phyloP scores from a whole-genome alignment of 37 sponge, comb jelly and placozoan species.

The Corticium candelabrum region DNA sequence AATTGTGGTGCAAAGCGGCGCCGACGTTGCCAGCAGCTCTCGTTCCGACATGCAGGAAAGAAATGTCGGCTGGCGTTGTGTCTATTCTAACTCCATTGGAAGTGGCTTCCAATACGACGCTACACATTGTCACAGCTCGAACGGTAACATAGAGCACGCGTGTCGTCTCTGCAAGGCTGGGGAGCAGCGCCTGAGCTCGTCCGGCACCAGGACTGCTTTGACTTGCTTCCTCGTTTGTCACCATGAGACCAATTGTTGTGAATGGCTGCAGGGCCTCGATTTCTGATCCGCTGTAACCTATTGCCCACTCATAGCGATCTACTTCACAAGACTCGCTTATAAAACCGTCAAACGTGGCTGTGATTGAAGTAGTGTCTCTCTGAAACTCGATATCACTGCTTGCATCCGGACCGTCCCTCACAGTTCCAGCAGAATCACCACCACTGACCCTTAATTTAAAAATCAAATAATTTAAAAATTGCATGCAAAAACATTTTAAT shows the following conservation, averaged over 20 bases:
- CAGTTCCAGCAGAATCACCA: slow-evolving; percentile 45
- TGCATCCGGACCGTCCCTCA: slow-evolving; percentile 53
- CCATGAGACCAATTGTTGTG: slow-evolving; percentile 43
- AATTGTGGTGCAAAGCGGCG: background rate
- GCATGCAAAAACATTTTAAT: background rate
- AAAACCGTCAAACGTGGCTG: slow-evolving; percentile 57
- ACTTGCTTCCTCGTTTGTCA: background rate
- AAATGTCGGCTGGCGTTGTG: slow-evolving; percentile 41
- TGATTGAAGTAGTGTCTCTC: slow-evolving; percentile 39
- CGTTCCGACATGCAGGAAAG: slow-evolving; percentile 26
- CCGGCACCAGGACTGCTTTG: background rate
- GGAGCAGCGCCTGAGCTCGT: background rate
- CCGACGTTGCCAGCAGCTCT: background rate
- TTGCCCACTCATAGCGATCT: slow-evolving; percentile 50
- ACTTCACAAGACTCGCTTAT: slow-evolving; percentile 49
- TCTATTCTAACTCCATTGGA: slow-evolving; percentile 75
- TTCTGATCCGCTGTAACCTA: slow-evolving; percentile 9
- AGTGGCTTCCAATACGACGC: slow-evolving; percentile 2
- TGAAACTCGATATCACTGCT: slow-evolving; percentile 49
- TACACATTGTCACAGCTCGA: slow-evolving; percentile 51
- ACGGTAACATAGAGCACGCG: slow-evolving; percentile 41
- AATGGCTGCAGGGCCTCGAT: slow-evolving; percentile 32
- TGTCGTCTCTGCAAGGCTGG: background rate
- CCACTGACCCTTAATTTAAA: slow-evolving; percentile 31
- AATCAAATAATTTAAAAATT: too few relatives aligned